Percentiles rank a stretch among this genome's conserved stretches.
phyloP scores from a whole-genome alignment of 2,113 vertebrate species.

The Centropus unirufus region DNA sequence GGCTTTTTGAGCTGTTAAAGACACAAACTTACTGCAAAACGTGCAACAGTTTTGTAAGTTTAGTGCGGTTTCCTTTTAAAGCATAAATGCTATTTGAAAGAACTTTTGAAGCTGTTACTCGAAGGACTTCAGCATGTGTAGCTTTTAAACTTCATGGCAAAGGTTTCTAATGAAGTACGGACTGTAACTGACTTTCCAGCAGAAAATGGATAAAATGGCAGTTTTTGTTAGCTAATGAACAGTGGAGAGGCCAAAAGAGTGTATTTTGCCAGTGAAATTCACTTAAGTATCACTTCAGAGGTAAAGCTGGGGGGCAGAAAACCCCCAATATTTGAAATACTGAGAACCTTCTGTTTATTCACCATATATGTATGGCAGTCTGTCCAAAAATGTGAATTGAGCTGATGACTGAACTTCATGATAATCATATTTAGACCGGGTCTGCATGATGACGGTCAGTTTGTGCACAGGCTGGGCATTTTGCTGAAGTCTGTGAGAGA shows the following conservation, averaged over 20 bases:
- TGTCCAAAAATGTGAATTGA: background rate
- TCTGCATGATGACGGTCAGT: background rate
- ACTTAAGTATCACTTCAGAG: background rate
- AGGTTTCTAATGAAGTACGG: background rate
- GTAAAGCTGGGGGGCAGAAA: background rate
- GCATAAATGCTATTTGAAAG: background rate
- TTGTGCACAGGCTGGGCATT: background rate
- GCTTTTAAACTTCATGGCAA: background rate
- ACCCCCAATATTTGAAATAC: too few species aligned
- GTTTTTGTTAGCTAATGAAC: background rate
- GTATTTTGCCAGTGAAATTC: background rate
- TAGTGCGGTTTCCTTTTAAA: background rate
- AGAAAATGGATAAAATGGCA: background rate
- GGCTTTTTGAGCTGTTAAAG: background rate
- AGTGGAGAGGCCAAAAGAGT: background rate
- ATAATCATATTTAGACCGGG: background rate
- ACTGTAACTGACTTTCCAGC: background rate
- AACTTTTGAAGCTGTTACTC: background rate
- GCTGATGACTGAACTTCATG: background rate
- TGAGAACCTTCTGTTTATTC: too few species aligned
- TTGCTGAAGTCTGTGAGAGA: background rate
- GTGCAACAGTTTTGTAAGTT: rapidly evolving
- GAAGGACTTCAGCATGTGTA: background rate
- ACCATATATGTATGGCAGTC: background rate
- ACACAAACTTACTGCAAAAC: background rate